A percentile compares a stretch with the other conserved stretches of the same genome.
Conservation (phyloP, 92 coral and sea anemone species). For the Phenganax stokvisi region DNA sequence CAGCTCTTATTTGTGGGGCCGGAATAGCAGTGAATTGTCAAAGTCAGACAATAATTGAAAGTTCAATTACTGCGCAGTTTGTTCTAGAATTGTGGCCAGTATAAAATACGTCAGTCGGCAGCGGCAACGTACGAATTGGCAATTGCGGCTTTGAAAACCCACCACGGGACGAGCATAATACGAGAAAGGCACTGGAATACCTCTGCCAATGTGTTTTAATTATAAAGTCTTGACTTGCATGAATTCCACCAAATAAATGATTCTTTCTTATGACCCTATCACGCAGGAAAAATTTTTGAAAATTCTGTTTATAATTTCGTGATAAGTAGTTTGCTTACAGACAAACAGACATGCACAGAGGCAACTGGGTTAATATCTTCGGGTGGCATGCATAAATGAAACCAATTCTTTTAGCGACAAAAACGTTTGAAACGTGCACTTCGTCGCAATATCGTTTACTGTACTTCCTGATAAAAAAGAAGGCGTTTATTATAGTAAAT, state of each 20-base stretch:
- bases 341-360: too few species aligned
- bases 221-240: too few species aligned
- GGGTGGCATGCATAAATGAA: too few species aligned
- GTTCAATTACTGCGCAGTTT: conserved; percentile 7
- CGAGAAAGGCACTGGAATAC: too few species aligned
- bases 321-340: too few species aligned
- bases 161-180: too few species aligned
- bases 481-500: not conserved
- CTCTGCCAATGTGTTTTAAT: too few species aligned
- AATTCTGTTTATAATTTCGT: too few species aligned
- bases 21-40: not conserved
- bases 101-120: not conserved
- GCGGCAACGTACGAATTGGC: not conserved
- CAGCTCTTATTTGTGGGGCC: not conserved
- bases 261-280: too few species aligned
- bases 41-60: not conserved
- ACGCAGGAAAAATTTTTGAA: too few species aligned
- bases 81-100: not conserved
- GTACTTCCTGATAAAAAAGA: not conserved
- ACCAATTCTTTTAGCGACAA: not conserved
- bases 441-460: not conserved
- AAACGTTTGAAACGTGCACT: not conserved
- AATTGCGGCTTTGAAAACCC: not conserved
- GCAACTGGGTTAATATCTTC: too few species aligned
- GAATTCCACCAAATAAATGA: too few species aligned